Percentiles rank a stretch among this genome's conserved stretches.
Conservation (phyloP, 2,888 invertebrate genomes). For the Agrochola litura region DNA sequence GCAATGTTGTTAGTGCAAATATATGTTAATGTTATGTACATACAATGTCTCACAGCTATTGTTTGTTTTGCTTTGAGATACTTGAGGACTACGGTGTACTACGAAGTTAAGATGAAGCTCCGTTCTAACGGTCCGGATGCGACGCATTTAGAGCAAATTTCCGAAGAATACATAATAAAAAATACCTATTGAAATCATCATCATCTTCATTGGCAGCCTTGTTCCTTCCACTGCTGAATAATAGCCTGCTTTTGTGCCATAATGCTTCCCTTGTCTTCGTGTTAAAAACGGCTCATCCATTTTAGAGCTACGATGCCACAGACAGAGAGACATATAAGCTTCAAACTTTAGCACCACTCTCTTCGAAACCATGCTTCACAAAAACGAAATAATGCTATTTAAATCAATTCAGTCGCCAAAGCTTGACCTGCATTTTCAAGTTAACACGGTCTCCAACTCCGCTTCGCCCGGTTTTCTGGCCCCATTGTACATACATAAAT, state of each 20-base stretch:
- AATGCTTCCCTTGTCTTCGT: neutral
- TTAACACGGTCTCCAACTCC: constrained; percentile 55
- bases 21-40: constrained; percentile 68
- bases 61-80: constrained; percentile 63
- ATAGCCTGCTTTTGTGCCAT: neutral
- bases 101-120: neutral
- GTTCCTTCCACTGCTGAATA: neutral
- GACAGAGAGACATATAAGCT: neutral
- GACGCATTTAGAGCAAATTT: neutral
- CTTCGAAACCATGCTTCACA: neutral
- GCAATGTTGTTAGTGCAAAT: constrained; percentile 62
- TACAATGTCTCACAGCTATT: constrained; percentile 60
- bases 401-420: constrained; percentile 53
- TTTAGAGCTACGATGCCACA: neutral
- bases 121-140: too few species aligned
- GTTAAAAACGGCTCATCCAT: neutral
- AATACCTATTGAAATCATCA: neutral
- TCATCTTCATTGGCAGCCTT: neutral
- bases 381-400: constrained; percentile 42
- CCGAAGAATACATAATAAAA: neutral
- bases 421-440: constrained; percentile 56
- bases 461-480: constrained; percentile 52
- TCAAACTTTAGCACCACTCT: neutral
- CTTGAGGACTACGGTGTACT: constrained; percentile 28
- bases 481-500: constrained; percentile 61